phyloP scores from a whole-genome alignment of 2,888 invertebrate species.

The Lampropteryx suffumata region DNA sequence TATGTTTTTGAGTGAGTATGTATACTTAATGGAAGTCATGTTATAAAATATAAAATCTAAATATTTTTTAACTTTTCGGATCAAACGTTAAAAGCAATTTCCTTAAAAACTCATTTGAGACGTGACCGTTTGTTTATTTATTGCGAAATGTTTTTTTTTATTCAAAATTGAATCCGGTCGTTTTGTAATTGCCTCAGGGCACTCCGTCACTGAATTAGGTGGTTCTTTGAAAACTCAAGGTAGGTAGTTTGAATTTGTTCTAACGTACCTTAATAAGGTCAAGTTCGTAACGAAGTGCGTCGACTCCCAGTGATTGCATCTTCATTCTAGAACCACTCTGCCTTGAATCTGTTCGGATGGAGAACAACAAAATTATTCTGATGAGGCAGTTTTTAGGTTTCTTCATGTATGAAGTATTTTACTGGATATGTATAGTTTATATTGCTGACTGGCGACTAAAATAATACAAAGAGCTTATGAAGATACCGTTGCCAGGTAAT shows the following conservation, averaged over 20 bases:
- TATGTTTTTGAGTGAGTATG: no score
- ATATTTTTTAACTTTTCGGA: slow-evolving; percentile 1
- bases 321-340: slow-evolving; percentile 63
- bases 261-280: slow-evolving; percentile 4
- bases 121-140: slow-evolving; percentile 35
- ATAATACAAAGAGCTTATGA: no score
- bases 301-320: slow-evolving; percentile 65
- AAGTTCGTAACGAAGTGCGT: slow-evolving; percentile 40
- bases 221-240: slow-evolving; percentile 23
- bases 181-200: slow-evolving; percentile 22
- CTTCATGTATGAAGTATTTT: no score
- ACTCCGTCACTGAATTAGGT: slow-evolving; percentile 10
- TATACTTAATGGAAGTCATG: no score
- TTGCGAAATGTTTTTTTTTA: slow-evolving; percentile 32
- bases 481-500: no score
- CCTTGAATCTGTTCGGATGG: slow-evolving; percentile 46
- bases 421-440: no score
- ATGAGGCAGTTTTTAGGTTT: slow-evolving; percentile 13
- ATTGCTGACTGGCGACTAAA: no score
- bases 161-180: slow-evolving; percentile 38
- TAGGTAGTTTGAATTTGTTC: not conserved
- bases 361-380: slow-evolving; percentile 26
- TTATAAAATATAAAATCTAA: not conserved
- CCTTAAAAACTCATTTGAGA: slow-evolving; percentile 26
- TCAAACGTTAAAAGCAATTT: slow-evolving; percentile 23